Percentiles rank a stretch among this genome's conserved stretches.
Evolutionary conservation across 2,888 invertebrate genomes (phyloP).

Genomic region (Clistopyga incitator): DNA sequence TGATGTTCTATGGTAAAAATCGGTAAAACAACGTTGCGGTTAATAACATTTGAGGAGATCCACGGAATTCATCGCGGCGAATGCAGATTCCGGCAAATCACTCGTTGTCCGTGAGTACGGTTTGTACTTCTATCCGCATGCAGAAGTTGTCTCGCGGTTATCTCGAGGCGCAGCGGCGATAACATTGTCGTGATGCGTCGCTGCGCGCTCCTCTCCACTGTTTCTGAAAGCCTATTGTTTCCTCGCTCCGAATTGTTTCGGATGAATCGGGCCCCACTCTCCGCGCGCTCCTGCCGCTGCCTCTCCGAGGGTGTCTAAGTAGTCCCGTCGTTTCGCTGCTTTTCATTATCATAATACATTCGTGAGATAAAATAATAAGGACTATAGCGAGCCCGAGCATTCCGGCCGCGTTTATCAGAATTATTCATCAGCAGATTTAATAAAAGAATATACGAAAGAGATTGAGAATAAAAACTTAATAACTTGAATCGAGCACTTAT

Average conservation of each 20-base stretch:
- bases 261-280: constrained; percentile 16
- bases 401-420: neutral
- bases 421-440: neutral
- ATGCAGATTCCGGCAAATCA: constrained; percentile 8
- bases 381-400: neutral
- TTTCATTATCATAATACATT: constrained; percentile 38
- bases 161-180: constrained; percentile 5
- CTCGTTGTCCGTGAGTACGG: constrained; percentile 39
- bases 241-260: constrained; percentile 14
- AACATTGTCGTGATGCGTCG: constrained; percentile 32
- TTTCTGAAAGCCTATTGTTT: constrained; percentile 28
- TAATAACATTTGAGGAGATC: neutral
- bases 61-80: neutral
- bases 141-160: neutral
- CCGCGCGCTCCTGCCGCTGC: neutral
- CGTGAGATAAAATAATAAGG: constrained; percentile 10
- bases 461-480: neutral
- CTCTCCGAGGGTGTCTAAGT: neutral
- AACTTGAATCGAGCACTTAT: neutral
- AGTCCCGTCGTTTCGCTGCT: neutral
- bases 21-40: neutral
- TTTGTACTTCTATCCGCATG: constrained; percentile 2
- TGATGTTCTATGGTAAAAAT: constrained; percentile 19
- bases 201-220: constrained; percentile 35
- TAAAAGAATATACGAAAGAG: neutral